Percentiles rank a stretch among this genome's conserved stretches.
phyloP scores from a whole-genome alignment of 2,888 invertebrate genomes.

The Macaria liturata region DNA sequence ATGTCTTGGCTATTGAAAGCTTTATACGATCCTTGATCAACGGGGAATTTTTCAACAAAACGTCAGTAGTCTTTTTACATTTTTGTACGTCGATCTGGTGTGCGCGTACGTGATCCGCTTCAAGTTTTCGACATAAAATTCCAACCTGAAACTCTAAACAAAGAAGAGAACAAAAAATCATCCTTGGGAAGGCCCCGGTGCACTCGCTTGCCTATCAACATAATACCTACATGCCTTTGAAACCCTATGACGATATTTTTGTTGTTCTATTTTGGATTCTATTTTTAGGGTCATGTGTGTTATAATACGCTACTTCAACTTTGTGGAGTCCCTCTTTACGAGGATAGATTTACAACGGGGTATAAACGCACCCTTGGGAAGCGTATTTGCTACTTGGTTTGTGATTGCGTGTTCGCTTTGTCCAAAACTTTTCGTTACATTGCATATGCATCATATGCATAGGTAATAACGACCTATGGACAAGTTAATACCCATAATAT shows the following conservation, averaged over 20 bases:
- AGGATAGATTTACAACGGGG: slow-evolving; percentile 54
- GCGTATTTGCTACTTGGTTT: slow-evolving; percentile 42
- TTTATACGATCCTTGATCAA: no score
- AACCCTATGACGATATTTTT: slow-evolving; percentile 10
- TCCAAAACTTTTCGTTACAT: slow-evolving; percentile 14
- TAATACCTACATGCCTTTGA: slow-evolving; percentile 29
- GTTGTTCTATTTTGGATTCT: slow-evolving; percentile 36
- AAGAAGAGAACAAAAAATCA: slow-evolving; percentile 51
- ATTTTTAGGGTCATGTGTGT: slow-evolving; percentile 21
- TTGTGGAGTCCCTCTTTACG: slow-evolving; percentile 45
- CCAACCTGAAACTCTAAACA: slow-evolving; percentile 42
- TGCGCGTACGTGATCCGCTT: slow-evolving; percentile 47
- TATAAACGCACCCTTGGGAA: slow-evolving; percentile 51
- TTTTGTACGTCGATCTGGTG: slow-evolving; percentile 40
- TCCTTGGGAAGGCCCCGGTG: slow-evolving; percentile 55
- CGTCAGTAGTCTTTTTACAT: slow-evolving; percentile 38
- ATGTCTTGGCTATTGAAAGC: background rate
- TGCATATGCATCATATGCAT: no score
- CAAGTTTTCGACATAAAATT: slow-evolving; percentile 31
- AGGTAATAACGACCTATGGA: no score
- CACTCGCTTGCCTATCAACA: slow-evolving; percentile 39
- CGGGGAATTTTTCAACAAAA: no score
- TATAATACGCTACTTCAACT: slow-evolving; percentile 33
- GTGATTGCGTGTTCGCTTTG: slow-evolving; percentile 37
- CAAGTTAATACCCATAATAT: no score